A percentile compares a stretch with the other conserved stretches of the same genome.
Conservation (phyloP, 2,797 vertebrate genomes). For the Hoplostethus atlanticus region DNA sequence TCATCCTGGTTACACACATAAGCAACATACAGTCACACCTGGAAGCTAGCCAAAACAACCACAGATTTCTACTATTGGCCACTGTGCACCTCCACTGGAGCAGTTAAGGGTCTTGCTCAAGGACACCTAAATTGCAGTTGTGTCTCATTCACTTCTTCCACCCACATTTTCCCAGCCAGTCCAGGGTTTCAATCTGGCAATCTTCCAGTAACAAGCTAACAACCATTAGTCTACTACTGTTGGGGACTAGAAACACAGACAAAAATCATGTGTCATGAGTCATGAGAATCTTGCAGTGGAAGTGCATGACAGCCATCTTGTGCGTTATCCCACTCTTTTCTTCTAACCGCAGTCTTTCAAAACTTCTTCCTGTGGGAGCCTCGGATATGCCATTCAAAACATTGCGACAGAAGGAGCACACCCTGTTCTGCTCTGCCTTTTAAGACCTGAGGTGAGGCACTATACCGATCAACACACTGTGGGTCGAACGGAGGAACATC, state of each 20-base stretch:
- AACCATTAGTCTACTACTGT: background rate
- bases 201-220: slow-evolving; percentile 1
- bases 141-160: slow-evolving; percentile 8
- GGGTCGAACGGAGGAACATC: background rate
- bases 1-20: slow-evolving; percentile 16
- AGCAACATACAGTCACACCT: slow-evolving; percentile 29
- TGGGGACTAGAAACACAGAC: slow-evolving; percentile 3
- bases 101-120: slow-evolving; percentile 3
- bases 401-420: slow-evolving; percentile 50
- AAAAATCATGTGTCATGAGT: background rate
- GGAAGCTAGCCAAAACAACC: slow-evolving; percentile 31
- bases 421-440: slow-evolving; percentile 31
- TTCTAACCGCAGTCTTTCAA: slow-evolving; percentile 53
- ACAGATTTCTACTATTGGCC: slow-evolving; percentile 19
- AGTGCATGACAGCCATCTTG: slow-evolving; percentile 33
- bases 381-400: slow-evolving; percentile 61
- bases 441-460: background rate
- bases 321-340: slow-evolving; percentile 40
- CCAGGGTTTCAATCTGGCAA: background rate
- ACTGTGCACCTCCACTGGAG: slow-evolving; percentile 11
- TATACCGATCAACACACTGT: background rate
- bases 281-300: slow-evolving; percentile 27
- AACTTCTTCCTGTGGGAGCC: slow-evolving; percentile 62
- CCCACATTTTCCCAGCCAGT: background rate
- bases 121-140: background rate